Evolutionary conservation across 2,888 invertebrate species (phyloP).

Genomic region (Atherix ibis): DNA sequence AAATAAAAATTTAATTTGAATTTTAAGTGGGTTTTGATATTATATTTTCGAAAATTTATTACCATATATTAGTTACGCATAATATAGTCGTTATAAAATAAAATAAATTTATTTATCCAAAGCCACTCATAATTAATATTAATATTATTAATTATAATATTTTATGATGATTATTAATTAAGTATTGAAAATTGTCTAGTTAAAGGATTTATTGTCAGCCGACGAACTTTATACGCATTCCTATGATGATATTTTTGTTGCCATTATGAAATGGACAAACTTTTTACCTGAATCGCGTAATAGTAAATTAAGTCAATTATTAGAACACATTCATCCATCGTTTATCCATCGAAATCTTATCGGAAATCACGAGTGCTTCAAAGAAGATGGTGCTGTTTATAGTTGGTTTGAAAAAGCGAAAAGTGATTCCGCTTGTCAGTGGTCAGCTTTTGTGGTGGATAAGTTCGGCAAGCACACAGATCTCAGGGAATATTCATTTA

Average conservation of each 20-base stretch:
- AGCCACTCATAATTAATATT: too few species aligned
- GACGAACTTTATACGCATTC: slow-evolving; percentile 18
- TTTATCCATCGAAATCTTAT: slow-evolving; percentile 17
- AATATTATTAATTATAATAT: too few species aligned
- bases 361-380: slow-evolving; percentile 13
- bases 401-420: slow-evolving; percentile 17
- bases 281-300: slow-evolving; percentile 14
- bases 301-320: slow-evolving; percentile 13
- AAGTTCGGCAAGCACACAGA: slow-evolving; percentile 20
- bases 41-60: too few species aligned
- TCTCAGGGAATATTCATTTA: slow-evolving; percentile 16
- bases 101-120: too few species aligned
- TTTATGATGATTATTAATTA: too few species aligned
- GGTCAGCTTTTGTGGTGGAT: slow-evolving; percentile 21
- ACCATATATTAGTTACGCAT: too few species aligned
- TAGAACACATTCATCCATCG: slow-evolving; percentile 18
- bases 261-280: slow-evolving; percentile 18
- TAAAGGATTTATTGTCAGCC: slow-evolving; percentile 15
- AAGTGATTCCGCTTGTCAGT: slow-evolving; percentile 9
- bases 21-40: too few species aligned
- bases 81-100: too few species aligned
- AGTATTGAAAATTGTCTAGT: too few species aligned
- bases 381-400: slow-evolving; percentile 12
- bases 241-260: slow-evolving; percentile 17
- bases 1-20: too few species aligned